Base-by-base conservation (phyloP, 2,888 invertebrate species). In the Dugesia japonica region DNA sequence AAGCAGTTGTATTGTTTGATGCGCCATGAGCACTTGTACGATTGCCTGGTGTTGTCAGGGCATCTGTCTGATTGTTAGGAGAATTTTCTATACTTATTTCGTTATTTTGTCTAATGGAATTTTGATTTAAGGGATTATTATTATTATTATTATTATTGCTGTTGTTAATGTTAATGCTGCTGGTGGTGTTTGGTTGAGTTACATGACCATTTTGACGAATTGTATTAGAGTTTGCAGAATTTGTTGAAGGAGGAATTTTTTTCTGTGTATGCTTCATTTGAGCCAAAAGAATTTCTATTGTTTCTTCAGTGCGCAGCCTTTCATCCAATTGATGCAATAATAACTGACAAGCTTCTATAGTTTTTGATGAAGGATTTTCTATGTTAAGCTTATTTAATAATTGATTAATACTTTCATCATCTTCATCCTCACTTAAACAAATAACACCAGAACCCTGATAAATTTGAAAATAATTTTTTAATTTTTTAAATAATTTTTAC, bases 251-350 rank as follows among this genome's bases (percentile, higher is more conserved):
- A 13, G 56, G 56, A 20, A 56, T 56, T 56, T 56, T 56, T n/a
- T 56, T 56, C n/a, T 56, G 56, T 13, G 56, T 56, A n/a, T 56
- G 56, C 23, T 56, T 56, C 56, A 56, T 56, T 56, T 56, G 56
- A n/a, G 56, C 56, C 56, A 56, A 56, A 56, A 56, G 56, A 23
- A 56, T 56, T 56, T 56, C 56, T 1, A 56, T 56, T 56, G 56
- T 56, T 56, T 56, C 56, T 56, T 56, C 56, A 23, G 4, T 56
- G n/a, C 56, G 56, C 23, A 56, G 23, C 56, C 56, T n/a, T 56
- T 56, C 56, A 23, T 56, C 56, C n/a, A 56, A 56, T n/a, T 56
- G 56, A 56, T 56, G 56, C n/a, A 56, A 56, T 56, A 56, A 56
- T 56, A 56, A 56, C 17, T 56, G 56, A 56, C 56, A 56, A n/a